phyloP scores from a whole-genome alignment of 2,113 vertebrate species.

The Apeltes quadracus region DNA sequence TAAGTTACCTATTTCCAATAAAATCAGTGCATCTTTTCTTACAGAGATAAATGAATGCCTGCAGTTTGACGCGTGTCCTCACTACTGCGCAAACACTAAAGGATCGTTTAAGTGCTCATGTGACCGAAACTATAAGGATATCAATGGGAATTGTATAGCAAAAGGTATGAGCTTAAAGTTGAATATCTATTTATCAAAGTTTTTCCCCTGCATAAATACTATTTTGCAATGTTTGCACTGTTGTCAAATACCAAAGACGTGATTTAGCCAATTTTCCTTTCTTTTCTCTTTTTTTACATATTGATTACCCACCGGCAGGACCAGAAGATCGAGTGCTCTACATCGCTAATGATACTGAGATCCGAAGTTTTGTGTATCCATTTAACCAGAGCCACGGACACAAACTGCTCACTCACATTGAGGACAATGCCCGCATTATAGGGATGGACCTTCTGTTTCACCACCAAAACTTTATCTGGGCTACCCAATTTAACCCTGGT shows the following conservation, averaged over 20 bases:
- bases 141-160: slow-evolving; percentile 88
- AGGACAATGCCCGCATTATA: slow-evolving; percentile 97
- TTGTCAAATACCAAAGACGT: slow-evolving; percentile 63
- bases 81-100: slow-evolving; percentile 91
- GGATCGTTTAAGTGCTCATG: slow-evolving; percentile 96
- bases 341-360: slow-evolving; percentile 99
- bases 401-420: slow-evolving; percentile 94
- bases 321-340: slow-evolving; percentile 99
- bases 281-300: slow-evolving; percentile 45
- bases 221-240: slow-evolving; percentile 39
- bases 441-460: slow-evolving; percentile 96
- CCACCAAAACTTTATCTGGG: slow-evolving; percentile 98
- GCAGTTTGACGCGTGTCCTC: slow-evolving; percentile 91
- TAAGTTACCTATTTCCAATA: not conserved
- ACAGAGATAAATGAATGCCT: slow-evolving; percentile 95
- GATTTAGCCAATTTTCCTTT: slow-evolving; percentile 68
- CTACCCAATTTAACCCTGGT: slow-evolving; percentile 97
- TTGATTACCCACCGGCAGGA: slow-evolving; percentile 85
- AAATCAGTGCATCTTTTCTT: slow-evolving; percentile 33
- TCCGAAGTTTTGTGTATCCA: slow-evolving; percentile 98
- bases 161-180: slow-evolving; percentile 85
- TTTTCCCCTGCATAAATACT: too few species aligned
- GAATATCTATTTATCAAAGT: not conserved
- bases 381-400: slow-evolving; percentile 96
- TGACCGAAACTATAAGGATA: slow-evolving; percentile 91